These are phyloP conservation scores for Pedetes capensis DNA, from an alignment of 2,113 vertebrate species.

Conservation along the genomic window DNA sequence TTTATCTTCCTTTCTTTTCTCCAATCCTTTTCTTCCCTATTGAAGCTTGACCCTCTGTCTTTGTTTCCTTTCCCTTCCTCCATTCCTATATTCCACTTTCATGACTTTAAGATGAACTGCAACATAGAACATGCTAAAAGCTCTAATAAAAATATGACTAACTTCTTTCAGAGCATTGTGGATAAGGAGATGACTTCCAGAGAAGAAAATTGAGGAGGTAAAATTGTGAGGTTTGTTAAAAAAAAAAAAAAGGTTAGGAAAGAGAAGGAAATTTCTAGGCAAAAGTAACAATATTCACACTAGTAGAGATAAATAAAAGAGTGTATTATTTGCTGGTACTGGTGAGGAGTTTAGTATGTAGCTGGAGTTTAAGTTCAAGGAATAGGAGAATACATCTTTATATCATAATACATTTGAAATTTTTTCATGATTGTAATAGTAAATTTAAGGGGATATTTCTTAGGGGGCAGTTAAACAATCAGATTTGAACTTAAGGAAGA, in stretches of 20 bases:
- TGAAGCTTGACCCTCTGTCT: not conserved
- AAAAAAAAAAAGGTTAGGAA: not conserved
- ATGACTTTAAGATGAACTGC: not conserved
- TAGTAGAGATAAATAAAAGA: not conserved
- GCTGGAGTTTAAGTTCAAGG: not conserved
- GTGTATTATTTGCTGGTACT: not conserved
- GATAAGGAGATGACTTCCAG: not conserved
- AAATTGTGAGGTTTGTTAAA: not conserved
- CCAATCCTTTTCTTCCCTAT: not conserved
- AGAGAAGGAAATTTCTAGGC: not conserved
- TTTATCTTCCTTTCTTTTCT: not conserved
- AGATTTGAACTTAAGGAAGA: not conserved
- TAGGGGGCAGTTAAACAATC: not conserved
- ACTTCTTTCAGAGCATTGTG: not conserved
- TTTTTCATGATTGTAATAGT: not conserved
- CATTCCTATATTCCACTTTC: not conserved
- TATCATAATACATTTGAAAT: not conserved
- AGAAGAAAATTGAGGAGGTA: not conserved
- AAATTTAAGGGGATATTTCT: not conserved
- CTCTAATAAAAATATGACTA: not conserved
- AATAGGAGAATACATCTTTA: not conserved
- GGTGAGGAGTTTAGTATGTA: not conserved
- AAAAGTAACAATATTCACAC: not conserved
- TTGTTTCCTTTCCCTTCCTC: not conserved
- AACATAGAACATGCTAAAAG: not conserved